These are phyloP conservation scores for Spodoptera litura DNA, from an alignment of 1,140 invertebrate genomes.

Conservation along the genomic window DNA sequence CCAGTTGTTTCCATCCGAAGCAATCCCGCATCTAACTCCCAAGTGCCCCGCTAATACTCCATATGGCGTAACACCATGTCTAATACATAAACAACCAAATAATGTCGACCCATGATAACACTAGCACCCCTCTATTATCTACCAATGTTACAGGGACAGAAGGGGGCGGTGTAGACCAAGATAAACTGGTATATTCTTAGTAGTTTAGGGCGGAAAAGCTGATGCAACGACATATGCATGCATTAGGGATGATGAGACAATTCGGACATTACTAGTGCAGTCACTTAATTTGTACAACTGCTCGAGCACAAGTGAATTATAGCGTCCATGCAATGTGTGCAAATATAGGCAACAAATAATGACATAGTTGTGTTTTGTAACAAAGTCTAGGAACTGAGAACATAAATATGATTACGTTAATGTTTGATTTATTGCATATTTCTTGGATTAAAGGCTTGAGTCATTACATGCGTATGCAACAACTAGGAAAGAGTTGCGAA, in stretches of 20 bases:
- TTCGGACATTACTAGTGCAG: conserved; percentile 71
- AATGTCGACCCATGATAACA: conserved; percentile 53
- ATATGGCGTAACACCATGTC: conserved; percentile 78
- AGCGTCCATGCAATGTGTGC: conserved; percentile 21
- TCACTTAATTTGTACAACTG: conserved; percentile 78
- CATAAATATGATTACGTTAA: neutral
- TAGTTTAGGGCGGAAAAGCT: conserved; percentile 76
- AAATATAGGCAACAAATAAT: neutral
- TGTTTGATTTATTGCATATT: neutral
- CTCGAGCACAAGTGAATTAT: conserved; percentile 27
- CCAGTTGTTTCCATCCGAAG: conserved; percentile 80
- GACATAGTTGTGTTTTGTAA: neutral
- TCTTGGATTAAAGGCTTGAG: neutral
- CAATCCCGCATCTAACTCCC: conserved; percentile 78
- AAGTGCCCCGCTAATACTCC: conserved; percentile 83
- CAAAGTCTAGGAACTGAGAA: neutral
- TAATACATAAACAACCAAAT: conserved; percentile 72
- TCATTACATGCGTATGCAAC: neutral
- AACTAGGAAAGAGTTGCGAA: neutral
- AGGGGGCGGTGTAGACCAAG: conserved; percentile 50
- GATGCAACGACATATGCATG: conserved; percentile 83
- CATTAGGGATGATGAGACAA: conserved; percentile 82
- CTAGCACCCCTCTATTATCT: neutral
- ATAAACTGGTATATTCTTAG: conserved; percentile 68
- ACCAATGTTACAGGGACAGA: neutral